These are phyloP conservation scores for Lepidurus packardi DNA, from an alignment of 1,140 invertebrate genomes.

Conservation along the genomic window DNA sequence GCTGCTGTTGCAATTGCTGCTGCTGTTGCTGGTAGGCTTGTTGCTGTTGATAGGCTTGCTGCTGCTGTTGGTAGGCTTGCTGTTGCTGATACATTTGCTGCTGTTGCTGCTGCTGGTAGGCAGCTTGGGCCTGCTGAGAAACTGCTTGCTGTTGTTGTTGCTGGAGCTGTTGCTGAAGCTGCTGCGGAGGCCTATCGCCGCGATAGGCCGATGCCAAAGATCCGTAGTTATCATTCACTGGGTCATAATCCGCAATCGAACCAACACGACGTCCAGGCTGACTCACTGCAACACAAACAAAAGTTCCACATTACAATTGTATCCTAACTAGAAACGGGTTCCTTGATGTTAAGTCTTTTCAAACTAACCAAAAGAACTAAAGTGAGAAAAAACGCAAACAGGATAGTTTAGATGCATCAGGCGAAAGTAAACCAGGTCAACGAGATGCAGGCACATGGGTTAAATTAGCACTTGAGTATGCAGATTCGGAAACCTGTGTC, in stretches of 20 bases:
- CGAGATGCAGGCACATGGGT: neutral
- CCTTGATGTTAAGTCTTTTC: too few species aligned
- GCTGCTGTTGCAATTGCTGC: constrained; percentile 34
- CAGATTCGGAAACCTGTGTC: constrained; percentile 6
- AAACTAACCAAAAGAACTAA: too few species aligned
- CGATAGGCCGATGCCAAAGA: constrained; percentile 55
- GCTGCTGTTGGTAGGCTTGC: neutral
- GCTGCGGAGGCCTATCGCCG: constrained; percentile 32
- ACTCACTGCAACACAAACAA: constrained; percentile 38
- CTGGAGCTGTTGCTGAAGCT: constrained; percentile 36
- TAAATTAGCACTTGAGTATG: neutral
- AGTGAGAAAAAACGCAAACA: neutral
- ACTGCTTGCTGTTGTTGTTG: constrained; percentile 39
- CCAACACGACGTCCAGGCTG: constrained; percentile 65
- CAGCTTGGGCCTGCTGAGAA: neutral
- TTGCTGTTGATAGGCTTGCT: constrained; percentile 33
- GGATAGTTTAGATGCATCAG: neutral
- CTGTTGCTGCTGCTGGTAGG: constrained; percentile 31
- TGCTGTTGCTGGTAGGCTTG: constrained; percentile 35
- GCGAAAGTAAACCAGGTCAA: neutral
- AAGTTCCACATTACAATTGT: neutral
- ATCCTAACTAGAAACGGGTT: neutral
- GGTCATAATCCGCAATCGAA: constrained; percentile 91
- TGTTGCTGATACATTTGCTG: constrained; percentile 33
- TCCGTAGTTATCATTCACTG: constrained; percentile 83